Percentiles rank a stretch among this genome's conserved stretches.
Conservation (phyloP, 2,888 invertebrate genomes). For the Dione vanillae region DNA sequence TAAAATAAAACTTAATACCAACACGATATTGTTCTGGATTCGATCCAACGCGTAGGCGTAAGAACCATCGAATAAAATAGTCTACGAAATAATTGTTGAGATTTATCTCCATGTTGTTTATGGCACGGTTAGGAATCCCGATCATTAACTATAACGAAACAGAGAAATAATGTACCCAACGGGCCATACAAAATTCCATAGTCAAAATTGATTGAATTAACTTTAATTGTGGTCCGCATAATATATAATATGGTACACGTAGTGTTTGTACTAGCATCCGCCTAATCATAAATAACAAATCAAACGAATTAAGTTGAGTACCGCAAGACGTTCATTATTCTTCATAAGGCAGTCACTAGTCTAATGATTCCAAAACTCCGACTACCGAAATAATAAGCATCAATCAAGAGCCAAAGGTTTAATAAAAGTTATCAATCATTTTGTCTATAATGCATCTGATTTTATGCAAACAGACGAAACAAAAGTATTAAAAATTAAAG, state of each 20-base stretch:
- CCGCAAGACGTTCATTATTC: slow-evolving; percentile 77
- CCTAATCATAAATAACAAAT: slow-evolving; percentile 73
- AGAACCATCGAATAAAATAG: slow-evolving; percentile 65
- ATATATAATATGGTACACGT: slow-evolving; percentile 55
- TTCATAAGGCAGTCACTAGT: slow-evolving; percentile 78
- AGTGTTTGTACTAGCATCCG: slow-evolving; percentile 61
- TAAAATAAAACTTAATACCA: slow-evolving; percentile 27
- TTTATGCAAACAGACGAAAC: slow-evolving; percentile 80
- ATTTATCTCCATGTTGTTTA: slow-evolving; percentile 65
- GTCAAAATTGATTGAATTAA: slow-evolving; percentile 62
- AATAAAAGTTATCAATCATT: slow-evolving; percentile 82
- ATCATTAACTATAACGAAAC: slow-evolving; percentile 51
- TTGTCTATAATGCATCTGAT: slow-evolving; percentile 80
- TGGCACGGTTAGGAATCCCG: slow-evolving; percentile 55
- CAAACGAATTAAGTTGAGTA: slow-evolving; percentile 80
- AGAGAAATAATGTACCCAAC: slow-evolving; percentile 47
- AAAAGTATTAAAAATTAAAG: slow-evolving; percentile 78
- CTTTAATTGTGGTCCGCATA: slow-evolving; percentile 58
- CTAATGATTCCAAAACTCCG: slow-evolving; percentile 82
- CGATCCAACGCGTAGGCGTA: slow-evolving; percentile 62
- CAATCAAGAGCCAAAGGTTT: slow-evolving; percentile 77
- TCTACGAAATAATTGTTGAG: slow-evolving; percentile 67
- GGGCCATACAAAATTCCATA: slow-evolving; percentile 51
- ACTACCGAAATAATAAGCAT: slow-evolving; percentile 84
- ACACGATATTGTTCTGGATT: slow-evolving; percentile 43